Base-by-base conservation (phyloP, 1,140 invertebrate genomes). In the Hetaerina americana region DNA sequence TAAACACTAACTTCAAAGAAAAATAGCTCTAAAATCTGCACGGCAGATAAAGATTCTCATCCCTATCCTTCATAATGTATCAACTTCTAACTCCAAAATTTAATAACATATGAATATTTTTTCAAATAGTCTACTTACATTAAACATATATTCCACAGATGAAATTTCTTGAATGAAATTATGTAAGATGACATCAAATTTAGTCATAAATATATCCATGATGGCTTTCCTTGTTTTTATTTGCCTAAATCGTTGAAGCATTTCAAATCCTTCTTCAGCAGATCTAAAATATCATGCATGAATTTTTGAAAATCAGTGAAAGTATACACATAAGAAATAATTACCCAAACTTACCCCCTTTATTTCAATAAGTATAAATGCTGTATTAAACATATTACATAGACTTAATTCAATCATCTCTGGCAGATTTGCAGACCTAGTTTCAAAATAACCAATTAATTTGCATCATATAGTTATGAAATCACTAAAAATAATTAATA, bases 181-280 rank as follows among this genome's bases (percentile, higher is more conserved):
- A 27, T 89, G 83, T 79, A 95, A 85, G n/a, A 95, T 87, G 15
- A 92, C 85, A 71, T 94, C 90, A 79, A 94, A 95, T 77, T 95
- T 96, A 24, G 86, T 88, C 73, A 88, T 82, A 49, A 96, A 80
- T 75, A 90, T 87, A 3, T 87, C 80, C 69, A 89, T 86, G 66
- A 96, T 90, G 0, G 87, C 82, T 49, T 86, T 81, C 6, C 92
- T 81, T 0, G 91, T 93, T 76, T 92, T 86, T 66, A 93, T 87
- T 72, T 89, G 84, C 75, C 92, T 87, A 74, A 95, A 91, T 78
- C 92, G 94, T 15, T 91, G 78, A 0, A 97, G 82, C 77, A 94
- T 87, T 49, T 90, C 85, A 31, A 95, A 82, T 0, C 92, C 92
- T 68, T 89, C 86, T 78, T 94, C 90, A 0, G 94, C 89, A 27